A percentile compares a stretch with the other conserved stretches of the same genome.
Conservation (phyloP, 2,888 invertebrate genomes). For the Epistrophella euchroma region DNA sequence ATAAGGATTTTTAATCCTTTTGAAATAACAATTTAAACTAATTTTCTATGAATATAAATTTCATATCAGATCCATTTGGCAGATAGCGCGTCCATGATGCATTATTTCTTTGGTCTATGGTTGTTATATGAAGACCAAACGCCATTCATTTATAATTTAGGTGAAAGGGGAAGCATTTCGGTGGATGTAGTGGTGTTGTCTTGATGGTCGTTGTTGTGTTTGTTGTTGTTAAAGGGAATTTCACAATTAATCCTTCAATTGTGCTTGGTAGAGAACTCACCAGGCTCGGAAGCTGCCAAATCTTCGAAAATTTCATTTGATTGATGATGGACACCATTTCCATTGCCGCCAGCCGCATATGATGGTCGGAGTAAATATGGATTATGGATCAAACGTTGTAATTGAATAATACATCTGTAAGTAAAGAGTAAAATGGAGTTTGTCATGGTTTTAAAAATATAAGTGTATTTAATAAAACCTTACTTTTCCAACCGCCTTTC, state of each 20-base stretch:
- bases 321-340: conserved; percentile 79
- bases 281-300: conserved; percentile 74
- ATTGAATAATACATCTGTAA: conserved; percentile 80
- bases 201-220: background rate
- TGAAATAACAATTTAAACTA: conserved; percentile 3
- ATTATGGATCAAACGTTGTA: conserved; percentile 80
- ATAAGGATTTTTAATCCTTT: conserved; percentile 43
- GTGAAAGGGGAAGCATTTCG: background rate
- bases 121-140: conserved; percentile 48
- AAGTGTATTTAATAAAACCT: background rate
- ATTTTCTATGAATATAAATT: background rate
- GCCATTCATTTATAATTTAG: conserved; percentile 58
- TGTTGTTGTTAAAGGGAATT: background rate
- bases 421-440: background rate
- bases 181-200: background rate
- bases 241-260: conserved; percentile 54
- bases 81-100: conserved; percentile 7
- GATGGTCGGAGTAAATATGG: conserved; percentile 78
- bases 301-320: conserved; percentile 81
- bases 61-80: background rate
- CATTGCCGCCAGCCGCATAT: conserved; percentile 64
- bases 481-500: conserved; percentile 82
- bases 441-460: background rate
- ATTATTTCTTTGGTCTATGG: background rate
- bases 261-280: conserved; percentile 75